Evolutionary conservation across 2,797 vertebrate genomes (phyloP), one percentile per base, ranked within the genome.

Genomic region (Centroberyx gerrardi): DNA sequence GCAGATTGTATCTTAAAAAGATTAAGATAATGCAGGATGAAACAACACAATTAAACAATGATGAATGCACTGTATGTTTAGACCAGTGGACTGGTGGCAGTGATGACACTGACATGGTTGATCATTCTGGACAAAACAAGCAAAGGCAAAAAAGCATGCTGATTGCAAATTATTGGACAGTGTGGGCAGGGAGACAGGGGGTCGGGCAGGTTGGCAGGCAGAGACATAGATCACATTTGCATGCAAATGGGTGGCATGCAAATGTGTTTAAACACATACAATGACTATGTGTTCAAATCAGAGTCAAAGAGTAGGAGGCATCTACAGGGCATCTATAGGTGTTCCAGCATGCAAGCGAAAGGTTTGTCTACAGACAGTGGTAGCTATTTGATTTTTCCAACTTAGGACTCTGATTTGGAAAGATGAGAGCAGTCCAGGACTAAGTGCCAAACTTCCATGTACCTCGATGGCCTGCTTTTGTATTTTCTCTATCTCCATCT

Each of bases 401-500:
- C 31, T 4, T 52, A 66, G 40, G 72, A 79, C 60, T 83, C 66
- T 80, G 78, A 87, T 90, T 87, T 88, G 86, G 61, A 90, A 89
- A 88, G 75, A 68, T 0, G 59, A 83, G 70, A 85, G 36, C 22
- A 82, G 70, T 86, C 90, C 88, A 87, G 65, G 66, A 82, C 33
- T 71, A 88, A 86, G 68, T 54, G 74, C 76, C 76, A 78, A 80
- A 83, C 74, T 29, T 79, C 84, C 78, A 95, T 96, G 95, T 99
- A 99, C 98, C 98, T 99, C 97, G 81, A 94, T 90, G 89, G 96
- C 94, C 93, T 98, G 96, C 94, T 96, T 98, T 96, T 96, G 96
- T 91, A 96, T 96, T 95, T 95, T 97, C 94, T 97, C 96, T 94
- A 97, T 95, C 96, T 99, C 97, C 97, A 96, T 92, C 94, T 94